Conservation (phyloP, 1,140 invertebrate species). For the Temnothorax nylanderi region DNA sequence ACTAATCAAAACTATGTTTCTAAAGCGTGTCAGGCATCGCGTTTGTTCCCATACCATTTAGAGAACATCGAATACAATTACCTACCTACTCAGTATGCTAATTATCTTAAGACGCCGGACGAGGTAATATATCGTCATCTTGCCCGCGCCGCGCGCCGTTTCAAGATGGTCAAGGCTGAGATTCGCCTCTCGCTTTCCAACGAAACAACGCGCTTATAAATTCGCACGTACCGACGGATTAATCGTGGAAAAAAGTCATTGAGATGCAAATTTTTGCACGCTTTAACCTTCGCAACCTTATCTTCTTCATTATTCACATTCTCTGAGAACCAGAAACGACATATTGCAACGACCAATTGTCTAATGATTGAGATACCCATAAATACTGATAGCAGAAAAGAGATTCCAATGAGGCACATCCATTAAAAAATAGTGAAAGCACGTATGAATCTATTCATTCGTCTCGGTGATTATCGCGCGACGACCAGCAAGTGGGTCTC, state of each 20-base stretch:
- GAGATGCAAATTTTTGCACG: constrained; percentile 27
- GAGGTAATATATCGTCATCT: constrained; percentile 45
- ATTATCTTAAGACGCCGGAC: constrained; percentile 36
- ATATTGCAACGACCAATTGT: constrained; percentile 9
- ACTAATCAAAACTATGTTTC: constrained; percentile 59
- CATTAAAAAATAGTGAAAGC: constrained; percentile 28
- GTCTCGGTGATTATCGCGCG: constrained; percentile 30
- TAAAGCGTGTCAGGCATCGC: constrained; percentile 44
- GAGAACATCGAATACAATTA: constrained; percentile 21
- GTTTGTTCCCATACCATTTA: constrained; percentile 34
- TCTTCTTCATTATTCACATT: not conserved
- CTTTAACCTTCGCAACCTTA: not conserved
- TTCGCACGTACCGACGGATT: not conserved
- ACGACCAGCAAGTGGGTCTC: constrained; percentile 12
- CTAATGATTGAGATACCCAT: not conserved
- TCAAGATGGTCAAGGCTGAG: constrained; percentile 39
- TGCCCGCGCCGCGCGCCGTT: not conserved
- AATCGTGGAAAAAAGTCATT: constrained; percentile 22
- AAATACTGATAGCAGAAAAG: constrained; percentile 17
- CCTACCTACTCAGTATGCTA: constrained; percentile 48
- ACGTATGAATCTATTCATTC: constrained; percentile 18
- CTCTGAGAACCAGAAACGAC: not conserved
- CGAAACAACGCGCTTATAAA: constrained; percentile 13
- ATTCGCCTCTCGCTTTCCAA: constrained; percentile 7
- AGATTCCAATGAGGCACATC: not conserved